A percentile compares a stretch with the other conserved stretches of the same genome.
Evolutionary conservation across 2,888 invertebrate genomes (phyloP).

Genomic region (Hecatera dysodea): DNA sequence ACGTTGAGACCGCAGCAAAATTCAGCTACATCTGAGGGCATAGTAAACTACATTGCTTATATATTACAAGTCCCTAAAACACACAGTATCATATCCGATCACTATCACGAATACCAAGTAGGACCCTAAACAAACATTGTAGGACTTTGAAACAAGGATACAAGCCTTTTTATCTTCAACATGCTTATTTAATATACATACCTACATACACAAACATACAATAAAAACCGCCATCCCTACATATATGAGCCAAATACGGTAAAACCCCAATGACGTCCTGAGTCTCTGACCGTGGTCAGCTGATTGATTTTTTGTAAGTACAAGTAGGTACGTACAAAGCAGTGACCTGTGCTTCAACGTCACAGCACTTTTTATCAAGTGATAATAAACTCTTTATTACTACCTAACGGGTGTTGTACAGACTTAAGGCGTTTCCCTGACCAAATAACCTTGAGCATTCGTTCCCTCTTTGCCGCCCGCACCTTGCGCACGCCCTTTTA

Average conservation of each 20-base stretch:
- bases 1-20: no score
- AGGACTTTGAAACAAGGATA: slow-evolving; percentile 26
- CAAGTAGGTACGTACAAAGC: no score
- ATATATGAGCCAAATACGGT: slow-evolving; percentile 6
- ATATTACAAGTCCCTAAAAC: not conserved
- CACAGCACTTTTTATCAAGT: slow-evolving; percentile 13
- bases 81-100: slow-evolving; percentile 14
- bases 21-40: not conserved
- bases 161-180: slow-evolving; percentile 11
- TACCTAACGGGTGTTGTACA: slow-evolving; percentile 5
- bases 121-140: slow-evolving; percentile 38
- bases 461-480: no score
- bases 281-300: slow-evolving; percentile 40
- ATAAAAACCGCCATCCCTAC: not conserved
- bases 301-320: slow-evolving; percentile 21
- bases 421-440: not conserved
- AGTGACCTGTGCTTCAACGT: slow-evolving; percentile 29
- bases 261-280: slow-evolving; percentile 44
- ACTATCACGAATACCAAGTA: slow-evolving; percentile 29
- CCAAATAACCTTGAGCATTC: no score
- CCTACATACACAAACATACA: not conserved
- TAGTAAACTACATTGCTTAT: no score
- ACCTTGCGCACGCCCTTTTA: no score
- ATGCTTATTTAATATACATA: slow-evolving; percentile 2
- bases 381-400: not conserved